Evolutionary conservation across 2,888 invertebrate species (phyloP).

Genomic region (Leptinotarsa peninsularis): DNA sequence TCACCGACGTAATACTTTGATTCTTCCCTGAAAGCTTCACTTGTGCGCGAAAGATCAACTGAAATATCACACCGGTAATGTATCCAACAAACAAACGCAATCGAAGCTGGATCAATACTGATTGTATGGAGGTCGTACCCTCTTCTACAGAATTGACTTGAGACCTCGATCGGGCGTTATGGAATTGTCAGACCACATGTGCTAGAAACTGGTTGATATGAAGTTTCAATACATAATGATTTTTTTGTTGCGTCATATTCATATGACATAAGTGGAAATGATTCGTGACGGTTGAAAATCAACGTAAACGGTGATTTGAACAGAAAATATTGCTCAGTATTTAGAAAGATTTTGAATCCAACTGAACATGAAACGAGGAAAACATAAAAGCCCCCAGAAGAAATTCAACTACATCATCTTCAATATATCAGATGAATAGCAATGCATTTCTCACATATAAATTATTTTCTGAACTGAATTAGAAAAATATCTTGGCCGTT

Average conservation of each 20-base stretch:
- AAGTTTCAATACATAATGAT: conserved; percentile 27
- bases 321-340: neutral
- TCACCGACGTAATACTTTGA: neutral
- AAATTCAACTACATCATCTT: too few species aligned
- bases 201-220: conserved; percentile 34
- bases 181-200: conserved; percentile 36
- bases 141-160: conserved; percentile 49
- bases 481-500: too few species aligned
- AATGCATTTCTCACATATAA: too few species aligned
- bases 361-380: neutral
- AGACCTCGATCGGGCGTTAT: conserved; percentile 47
- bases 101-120: conserved; percentile 51
- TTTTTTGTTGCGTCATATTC: conserved; percentile 25
- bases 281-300: conserved; percentile 10
- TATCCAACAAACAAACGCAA: conserved; percentile 40
- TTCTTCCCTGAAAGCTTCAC: neutral
- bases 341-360: neutral
- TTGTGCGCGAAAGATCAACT: neutral
- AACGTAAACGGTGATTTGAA: neutral
- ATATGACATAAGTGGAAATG: conserved; percentile 24
- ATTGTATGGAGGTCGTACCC: conserved; percentile 51
- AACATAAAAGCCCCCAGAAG: too few species aligned
- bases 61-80: conserved; percentile 12
- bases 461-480: too few species aligned
- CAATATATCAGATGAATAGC: too few species aligned